Conservation (phyloP, 2,888 invertebrate genomes). For the Melolontha melolontha region DNA sequence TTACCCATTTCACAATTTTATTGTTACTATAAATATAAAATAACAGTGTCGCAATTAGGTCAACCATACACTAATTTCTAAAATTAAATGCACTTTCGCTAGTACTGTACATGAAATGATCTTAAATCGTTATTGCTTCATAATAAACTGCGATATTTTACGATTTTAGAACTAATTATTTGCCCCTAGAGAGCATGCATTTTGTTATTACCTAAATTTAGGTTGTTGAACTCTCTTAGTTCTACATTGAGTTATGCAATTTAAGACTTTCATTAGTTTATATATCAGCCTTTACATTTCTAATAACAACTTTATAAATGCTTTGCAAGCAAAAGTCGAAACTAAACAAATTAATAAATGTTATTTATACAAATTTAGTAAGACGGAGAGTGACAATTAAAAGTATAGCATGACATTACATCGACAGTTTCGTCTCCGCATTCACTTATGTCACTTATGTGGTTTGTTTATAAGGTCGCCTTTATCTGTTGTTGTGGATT, state of each 20-base stretch:
- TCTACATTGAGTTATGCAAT: slow-evolving; percentile 24
- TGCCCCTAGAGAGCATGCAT: slow-evolving; percentile 4
- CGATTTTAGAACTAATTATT: slow-evolving; percentile 26
- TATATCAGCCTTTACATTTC: neutral
- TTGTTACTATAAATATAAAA: slow-evolving; percentile 6
- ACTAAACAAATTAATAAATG: too few species aligned
- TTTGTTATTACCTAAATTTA: slow-evolving; percentile 31
- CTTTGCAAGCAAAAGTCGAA: too few species aligned
- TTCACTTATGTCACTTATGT: too few species aligned
- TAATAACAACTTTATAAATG: neutral
- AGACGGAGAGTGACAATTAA: too few species aligned
- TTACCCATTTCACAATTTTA: neutral
- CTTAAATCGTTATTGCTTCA: slow-evolving; percentile 27
- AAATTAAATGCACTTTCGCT: slow-evolving; percentile 22
- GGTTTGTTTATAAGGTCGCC: too few species aligned
- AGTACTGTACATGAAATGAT: slow-evolving; percentile 1
- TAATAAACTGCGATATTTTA: slow-evolving; percentile 6
- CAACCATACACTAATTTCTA: slow-evolving; percentile 12
- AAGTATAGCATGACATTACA: too few species aligned
- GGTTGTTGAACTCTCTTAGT: slow-evolving; percentile 27
- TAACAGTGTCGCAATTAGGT: slow-evolving; percentile 9
- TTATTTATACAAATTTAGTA: too few species aligned
- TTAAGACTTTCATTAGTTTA: slow-evolving; percentile 21
- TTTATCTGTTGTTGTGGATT: too few species aligned
- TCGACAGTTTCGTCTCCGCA: too few species aligned